Percentiles rank a stretch among this genome's conserved stretches.
Evolutionary conservation across 1,140 invertebrate species (phyloP).

Genomic region (Chionoecetes opilio): DNA sequence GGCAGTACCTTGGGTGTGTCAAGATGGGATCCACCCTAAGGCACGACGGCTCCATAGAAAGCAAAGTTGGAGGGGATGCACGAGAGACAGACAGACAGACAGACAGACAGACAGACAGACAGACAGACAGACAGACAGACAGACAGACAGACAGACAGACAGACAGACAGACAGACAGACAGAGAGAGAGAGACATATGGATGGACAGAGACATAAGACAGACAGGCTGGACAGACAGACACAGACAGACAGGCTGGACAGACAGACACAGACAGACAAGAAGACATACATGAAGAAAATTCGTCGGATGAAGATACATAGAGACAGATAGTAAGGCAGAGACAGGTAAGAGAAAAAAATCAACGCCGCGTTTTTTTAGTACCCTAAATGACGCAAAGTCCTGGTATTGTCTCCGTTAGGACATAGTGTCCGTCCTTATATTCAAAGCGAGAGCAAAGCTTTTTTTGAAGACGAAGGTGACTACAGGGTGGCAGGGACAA

Average conservation of each 20-base stretch:
- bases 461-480: not conserved
- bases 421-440: not conserved
- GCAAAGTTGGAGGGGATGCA: too few species aligned
- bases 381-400: too few species aligned
- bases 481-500: not conserved
- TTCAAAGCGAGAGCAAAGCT: not conserved
- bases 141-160: not conserved
- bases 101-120: not conserved
- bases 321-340: not conserved
- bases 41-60: not conserved
- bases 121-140: not conserved
- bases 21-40: not conserved
- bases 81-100: not conserved
- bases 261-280: not conserved
- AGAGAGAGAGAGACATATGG: not conserved
- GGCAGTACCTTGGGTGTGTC: not conserved
- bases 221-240: not conserved
- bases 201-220: not conserved
- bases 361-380: too few species aligned
- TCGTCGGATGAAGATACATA: not conserved
- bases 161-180: not conserved
- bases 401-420: too few species aligned
- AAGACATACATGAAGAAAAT: too few species aligned
- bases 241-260: not conserved
- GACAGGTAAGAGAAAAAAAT: not conserved